Percentiles rank a stretch among this genome's conserved stretches.
These are phyloP conservation scores for Cladopsammia gracilis DNA, from an alignment of 64 coral and sea anemone genomes.

Conservation along the genomic window DNA sequence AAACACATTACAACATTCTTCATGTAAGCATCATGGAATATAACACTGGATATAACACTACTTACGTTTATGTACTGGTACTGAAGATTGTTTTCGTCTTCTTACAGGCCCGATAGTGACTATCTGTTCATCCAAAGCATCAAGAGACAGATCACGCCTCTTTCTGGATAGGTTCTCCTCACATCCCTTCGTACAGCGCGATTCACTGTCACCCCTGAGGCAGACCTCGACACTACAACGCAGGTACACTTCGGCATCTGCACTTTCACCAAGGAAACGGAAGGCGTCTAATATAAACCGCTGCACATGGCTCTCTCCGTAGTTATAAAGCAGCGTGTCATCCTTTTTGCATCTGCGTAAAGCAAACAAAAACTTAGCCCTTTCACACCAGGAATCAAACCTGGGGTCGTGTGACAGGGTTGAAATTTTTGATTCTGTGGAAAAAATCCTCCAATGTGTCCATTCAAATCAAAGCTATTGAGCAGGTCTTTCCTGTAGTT, in stretches of 20 bases:
- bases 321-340: conserved; percentile 65
- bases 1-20: too few species aligned
- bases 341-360: conserved; percentile 59
- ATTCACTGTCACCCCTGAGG: conserved; percentile 68
- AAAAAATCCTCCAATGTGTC: too few species aligned
- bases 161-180: not conserved
- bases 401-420: too few species aligned
- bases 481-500: too few species aligned
- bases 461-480: too few species aligned
- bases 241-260: conserved; percentile 49
- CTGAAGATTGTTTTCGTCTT: too few species aligned
- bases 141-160: not conserved
- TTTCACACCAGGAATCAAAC: too few species aligned
- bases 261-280: conserved; percentile 33
- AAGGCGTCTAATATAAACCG: conserved; percentile 71
- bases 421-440: too few species aligned
- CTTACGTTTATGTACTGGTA: too few species aligned
- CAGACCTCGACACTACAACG: conserved; percentile 78
- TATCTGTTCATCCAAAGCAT: not conserved
- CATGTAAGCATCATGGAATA: too few species aligned
- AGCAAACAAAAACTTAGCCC: not conserved
- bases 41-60: too few species aligned
- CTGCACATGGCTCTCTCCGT: conserved; percentile 53
- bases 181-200: conserved; percentile 80
- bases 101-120: conserved; percentile 67